Conservation (phyloP, 2,888 invertebrate genomes). For the Andricus curvator region DNA sequence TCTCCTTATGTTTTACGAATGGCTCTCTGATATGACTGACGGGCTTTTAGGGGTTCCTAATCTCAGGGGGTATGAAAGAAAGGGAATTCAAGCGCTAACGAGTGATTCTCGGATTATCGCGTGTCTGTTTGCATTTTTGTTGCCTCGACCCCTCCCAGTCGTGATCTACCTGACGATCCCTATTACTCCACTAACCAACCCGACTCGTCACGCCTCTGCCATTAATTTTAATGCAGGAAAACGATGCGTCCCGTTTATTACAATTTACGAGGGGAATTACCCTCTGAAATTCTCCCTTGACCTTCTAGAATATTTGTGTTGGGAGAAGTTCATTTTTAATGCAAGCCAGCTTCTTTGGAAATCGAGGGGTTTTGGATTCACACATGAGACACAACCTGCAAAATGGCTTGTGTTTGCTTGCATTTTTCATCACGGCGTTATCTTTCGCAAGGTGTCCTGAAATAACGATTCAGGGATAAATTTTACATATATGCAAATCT, state of each 20-base stretch:
- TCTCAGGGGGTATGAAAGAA: background rate
- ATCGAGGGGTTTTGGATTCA: background rate
- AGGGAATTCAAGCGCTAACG: conserved; percentile 52
- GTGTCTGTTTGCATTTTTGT: conserved; percentile 73
- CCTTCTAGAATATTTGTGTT: background rate
- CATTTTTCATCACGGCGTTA: background rate
- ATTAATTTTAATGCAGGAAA: conserved; percentile 73
- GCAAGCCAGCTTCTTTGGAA: background rate
- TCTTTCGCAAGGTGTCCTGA: background rate
- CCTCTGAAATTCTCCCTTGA: background rate
- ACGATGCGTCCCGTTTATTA: conserved; percentile 69
- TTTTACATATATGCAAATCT: background rate
- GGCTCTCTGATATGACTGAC: background rate
- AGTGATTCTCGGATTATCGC: conserved; percentile 71
- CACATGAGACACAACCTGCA: background rate
- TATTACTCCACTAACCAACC: conserved; percentile 41
- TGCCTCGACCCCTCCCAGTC: conserved; percentile 27
- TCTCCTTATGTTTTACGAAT: background rate
- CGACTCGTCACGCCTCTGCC: conserved; percentile 66
- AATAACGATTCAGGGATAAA: too few relatives aligned
- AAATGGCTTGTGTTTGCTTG: background rate
- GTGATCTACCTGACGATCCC: conserved; percentile 44
- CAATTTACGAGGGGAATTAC: conserved; percentile 62
- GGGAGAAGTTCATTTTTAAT: background rate
- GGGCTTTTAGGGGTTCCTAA: conserved; percentile 34